Base-by-base conservation (phyloP, 2,797 vertebrate species). In the Cephalopachus bancanus region DNA sequence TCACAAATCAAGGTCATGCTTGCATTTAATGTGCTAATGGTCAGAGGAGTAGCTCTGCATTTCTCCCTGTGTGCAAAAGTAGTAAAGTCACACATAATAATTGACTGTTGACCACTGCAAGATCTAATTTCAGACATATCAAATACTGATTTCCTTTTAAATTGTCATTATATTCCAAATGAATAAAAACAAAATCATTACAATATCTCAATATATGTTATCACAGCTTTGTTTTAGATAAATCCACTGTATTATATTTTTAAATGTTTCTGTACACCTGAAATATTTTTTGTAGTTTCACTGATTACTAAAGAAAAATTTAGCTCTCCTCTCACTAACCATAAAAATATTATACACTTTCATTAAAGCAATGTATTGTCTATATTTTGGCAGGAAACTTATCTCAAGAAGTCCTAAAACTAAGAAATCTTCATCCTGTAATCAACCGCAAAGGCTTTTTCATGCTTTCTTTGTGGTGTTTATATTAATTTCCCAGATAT, bases 401-500 rank as follows among this genome's bases (percentile, higher is more conserved):
- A 26, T 93, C 60, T 71, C 72, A 79, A 92, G 75, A 94, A 88
- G 89, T 83, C n/a, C 88, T 20, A 97, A 88, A 71, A 64, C 60
- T 51, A 64, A 88, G 72, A 88, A 17, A 17, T 49, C 69, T 76
- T 84, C 88, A 87, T 55, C 55, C 33, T 92, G 71, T 11, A 22
- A 75, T 81, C 92, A 97, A 53, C 49, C 88, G 55, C 95, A 90
- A 84, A 96, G 96, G 12, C 33, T 97, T 33, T 97, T 83, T 60
- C 76, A 69, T 12, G 44, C 44, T 80, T 71, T 93, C 60, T 97
- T 96, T 76, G 94, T 97, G 76, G 28, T 83, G 7, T 12, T 96
- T 37, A 62, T 97, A 72, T 53, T 96, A 30, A 91, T 81, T 86
- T 97, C 93, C 69, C 93, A 97, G 93, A 75, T 93, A 94, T 79